Base-by-base conservation (phyloP, 1,140 invertebrate genomes). In the Condylostylus longicornis region DNA sequence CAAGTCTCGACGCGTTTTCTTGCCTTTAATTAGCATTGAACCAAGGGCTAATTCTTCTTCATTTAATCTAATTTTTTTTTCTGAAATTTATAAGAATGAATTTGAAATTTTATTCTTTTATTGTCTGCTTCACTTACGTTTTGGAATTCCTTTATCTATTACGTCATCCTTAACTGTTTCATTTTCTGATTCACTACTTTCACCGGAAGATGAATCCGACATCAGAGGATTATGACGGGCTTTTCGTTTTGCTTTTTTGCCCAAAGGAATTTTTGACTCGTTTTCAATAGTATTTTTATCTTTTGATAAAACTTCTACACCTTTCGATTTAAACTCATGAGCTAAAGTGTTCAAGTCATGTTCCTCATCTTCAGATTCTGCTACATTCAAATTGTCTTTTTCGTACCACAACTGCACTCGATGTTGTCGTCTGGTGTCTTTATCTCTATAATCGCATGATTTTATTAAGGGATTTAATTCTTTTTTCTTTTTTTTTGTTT, bases 351-450 rank as follows among this genome's bases (percentile, higher is more conserved):
- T 80, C 38, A 94, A 66, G 62, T 94, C 89, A 19, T 77, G 72
- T 51, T 87, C 85, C 60, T 90, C 86, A 30, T 75, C 75, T 34
- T 89, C 82, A 42, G 74, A 66, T 44, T 82, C 75, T 22, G 90
- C 59, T 48, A 81, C 73, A 54, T 86, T 82, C 53, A 96, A 91
- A 35, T 75, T 70, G 48, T 89, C 83, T 64, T 87, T 86, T 48
- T 86, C 77, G 58, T 93, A 94, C 87, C 88, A 95, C 9, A 83
- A 59, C 43, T 86, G 70, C 1, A 84, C 82, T 61, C 84, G 86
- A 39, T 78, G 72, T 28, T 75, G 64, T 25, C 73, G 68, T 50
- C 75, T 81, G 1, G 75, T 70, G 30, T 77, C 70, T 44, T 77
- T 77, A 37, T 82, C 75, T 14, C 77, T 70, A 36, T 72, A 63